Evolutionary conservation across 2,113 vertebrate species (phyloP).

Genomic region (Casuarius casuarius): DNA sequence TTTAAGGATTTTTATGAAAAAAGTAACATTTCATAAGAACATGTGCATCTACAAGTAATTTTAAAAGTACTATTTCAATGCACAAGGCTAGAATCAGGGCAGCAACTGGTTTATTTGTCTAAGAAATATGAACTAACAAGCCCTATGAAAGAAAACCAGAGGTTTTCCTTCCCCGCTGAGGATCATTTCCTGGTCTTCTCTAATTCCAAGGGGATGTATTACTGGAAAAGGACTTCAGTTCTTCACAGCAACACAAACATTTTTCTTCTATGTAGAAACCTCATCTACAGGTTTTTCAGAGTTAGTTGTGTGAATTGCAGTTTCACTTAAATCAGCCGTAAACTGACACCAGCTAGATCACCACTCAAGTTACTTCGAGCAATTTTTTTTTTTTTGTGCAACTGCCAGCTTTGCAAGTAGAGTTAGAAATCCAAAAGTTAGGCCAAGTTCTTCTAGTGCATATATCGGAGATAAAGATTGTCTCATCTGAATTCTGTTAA

Average conservation of each 20-base stretch:
- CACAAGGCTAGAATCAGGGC: not conserved
- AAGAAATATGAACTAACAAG: not conserved
- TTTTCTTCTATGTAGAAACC: not conserved
- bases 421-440: not conserved
- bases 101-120: not conserved
- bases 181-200: not conserved
- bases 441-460: not conserved
- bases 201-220: not conserved
- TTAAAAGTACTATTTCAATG: not conserved
- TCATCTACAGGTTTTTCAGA: not conserved
- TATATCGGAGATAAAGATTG: not conserved
- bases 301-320: not conserved
- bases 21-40: not conserved
- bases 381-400: not conserved
- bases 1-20: not conserved
- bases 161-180: not conserved
- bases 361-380: not conserved
- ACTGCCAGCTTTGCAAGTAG: not conserved
- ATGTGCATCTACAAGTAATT: not conserved
- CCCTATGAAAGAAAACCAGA: not conserved
- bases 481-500: not conserved
- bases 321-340: not conserved
- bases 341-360: not conserved
- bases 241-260: not conserved
- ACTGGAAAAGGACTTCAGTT: not conserved